Percentiles rank a stretch among this genome's conserved stretches.
These are phyloP conservation scores for Callosobruchus maculatus DNA, from an alignment of 2,888 invertebrate genomes.

Conservation along the genomic window DNA sequence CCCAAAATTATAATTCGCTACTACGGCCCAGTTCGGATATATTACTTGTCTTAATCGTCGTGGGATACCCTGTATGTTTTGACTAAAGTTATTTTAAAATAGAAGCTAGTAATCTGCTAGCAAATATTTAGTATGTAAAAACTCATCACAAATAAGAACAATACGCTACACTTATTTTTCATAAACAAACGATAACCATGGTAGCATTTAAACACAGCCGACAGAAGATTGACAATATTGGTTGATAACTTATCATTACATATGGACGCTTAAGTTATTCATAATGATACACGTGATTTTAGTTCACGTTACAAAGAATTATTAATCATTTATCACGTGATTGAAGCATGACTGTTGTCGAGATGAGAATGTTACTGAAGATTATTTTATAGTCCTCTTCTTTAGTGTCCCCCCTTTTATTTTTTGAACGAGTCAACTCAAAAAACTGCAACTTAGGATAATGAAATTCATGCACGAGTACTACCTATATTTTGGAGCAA, in stretches of 20 bases:
- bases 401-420: no score
- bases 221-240: not conserved
- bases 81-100: no score
- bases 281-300: not conserved
- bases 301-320: not conserved
- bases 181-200: not conserved
- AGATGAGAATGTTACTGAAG: not conserved
- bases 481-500: no score
- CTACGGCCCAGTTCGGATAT: no score
- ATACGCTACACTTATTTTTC: not conserved
- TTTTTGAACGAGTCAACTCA: no score
- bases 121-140: not conserved
- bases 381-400: not conserved
- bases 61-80: no score
- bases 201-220: not conserved
- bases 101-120: not conserved
- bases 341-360: not conserved
- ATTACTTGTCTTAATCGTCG: no score
- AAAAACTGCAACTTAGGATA: no score
- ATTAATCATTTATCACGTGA: not conserved
- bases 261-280: not conserved
- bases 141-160: not conserved
- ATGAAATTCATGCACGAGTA: no score
- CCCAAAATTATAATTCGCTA: no score
- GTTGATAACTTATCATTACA: not conserved